phyloP scores from a whole-genome alignment of 1,140 invertebrate species.

The Scaptomyza pallida region DNA sequence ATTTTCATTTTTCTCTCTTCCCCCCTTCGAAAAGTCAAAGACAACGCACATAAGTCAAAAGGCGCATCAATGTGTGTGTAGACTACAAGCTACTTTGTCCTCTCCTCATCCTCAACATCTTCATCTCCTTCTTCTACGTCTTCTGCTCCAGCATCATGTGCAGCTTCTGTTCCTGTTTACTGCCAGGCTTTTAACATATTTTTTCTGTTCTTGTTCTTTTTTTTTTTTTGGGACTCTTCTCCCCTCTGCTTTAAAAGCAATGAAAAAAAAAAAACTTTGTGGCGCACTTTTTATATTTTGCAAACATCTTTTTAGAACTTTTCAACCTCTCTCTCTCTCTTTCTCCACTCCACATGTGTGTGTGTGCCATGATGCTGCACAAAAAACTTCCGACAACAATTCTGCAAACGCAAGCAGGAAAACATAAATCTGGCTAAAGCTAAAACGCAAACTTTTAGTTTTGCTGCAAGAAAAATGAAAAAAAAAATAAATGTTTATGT shows the following conservation, averaged over 20 bases:
- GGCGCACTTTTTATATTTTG: constrained; percentile 37
- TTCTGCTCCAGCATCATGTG: background rate
- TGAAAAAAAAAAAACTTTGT: no score
- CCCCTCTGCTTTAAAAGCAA: no score
- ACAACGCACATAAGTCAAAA: constrained; percentile 39
- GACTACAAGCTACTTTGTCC: constrained; percentile 2
- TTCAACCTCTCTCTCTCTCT: constrained; percentile 6
- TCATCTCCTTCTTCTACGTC: background rate
- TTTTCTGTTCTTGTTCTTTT: constrained; percentile 45
- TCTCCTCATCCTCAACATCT: background rate
- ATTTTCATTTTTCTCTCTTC: no score
- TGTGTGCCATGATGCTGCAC: constrained; percentile 70
- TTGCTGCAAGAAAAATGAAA: constrained; percentile 57
- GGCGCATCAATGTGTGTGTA: constrained; percentile 54
- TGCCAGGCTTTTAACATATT: constrained; percentile 58
- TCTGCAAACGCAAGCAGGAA: constrained; percentile 81
- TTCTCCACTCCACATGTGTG: background rate
- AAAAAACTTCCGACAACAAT: constrained; percentile 82
- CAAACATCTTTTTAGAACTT: constrained; percentile 58
- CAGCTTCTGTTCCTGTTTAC: constrained; percentile 29
- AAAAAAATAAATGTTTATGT: constrained; percentile 34
- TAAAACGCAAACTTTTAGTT: constrained; percentile 81
- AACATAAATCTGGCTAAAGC: constrained; percentile 82
- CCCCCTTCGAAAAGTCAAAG: constrained; percentile 30
- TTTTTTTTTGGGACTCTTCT: constrained; percentile 28